Percentiles rank a stretch among this genome's conserved stretches.
Evolutionary conservation across 2,797 vertebrate species (phyloP).

Genomic region (Psittacula echo): DNA sequence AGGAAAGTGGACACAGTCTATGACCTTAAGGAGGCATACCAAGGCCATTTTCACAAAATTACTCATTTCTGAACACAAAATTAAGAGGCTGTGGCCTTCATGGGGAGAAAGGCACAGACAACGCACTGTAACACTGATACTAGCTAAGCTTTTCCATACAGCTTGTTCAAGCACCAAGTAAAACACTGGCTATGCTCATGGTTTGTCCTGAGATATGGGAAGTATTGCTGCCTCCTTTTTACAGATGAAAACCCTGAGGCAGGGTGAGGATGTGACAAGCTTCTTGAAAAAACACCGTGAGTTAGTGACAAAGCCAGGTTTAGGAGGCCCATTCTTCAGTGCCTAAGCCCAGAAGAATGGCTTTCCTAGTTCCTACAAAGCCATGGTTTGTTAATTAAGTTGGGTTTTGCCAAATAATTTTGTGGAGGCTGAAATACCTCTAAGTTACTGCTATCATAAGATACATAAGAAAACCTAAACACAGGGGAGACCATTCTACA

Average conservation of each 20-base stretch:
- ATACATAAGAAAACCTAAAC: background rate
- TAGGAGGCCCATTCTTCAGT: background rate
- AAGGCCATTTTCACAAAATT: background rate
- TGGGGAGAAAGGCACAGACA: background rate
- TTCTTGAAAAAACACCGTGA: background rate
- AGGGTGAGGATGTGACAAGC: background rate
- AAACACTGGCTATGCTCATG: background rate
- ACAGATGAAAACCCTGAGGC: background rate
- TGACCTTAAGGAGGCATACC: fast-evolving
- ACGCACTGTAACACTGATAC: background rate
- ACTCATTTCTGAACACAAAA: background rate
- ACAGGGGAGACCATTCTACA: background rate
- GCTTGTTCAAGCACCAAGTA: background rate
- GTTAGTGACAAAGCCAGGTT: background rate
- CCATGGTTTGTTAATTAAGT: background rate
- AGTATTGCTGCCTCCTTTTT: background rate
- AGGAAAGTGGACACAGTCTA: background rate
- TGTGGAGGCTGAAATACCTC: background rate
- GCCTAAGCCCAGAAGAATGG: background rate
- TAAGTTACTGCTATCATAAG: background rate
- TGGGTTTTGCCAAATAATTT: background rate
- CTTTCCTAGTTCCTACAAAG: background rate
- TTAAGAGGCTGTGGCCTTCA: background rate
- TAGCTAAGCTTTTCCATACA: background rate
- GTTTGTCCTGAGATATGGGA: background rate